Percentiles rank a stretch among this genome's conserved stretches.
phyloP scores from a whole-genome alignment of 1,140 invertebrate species.

The Megalopta genalis region DNA sequence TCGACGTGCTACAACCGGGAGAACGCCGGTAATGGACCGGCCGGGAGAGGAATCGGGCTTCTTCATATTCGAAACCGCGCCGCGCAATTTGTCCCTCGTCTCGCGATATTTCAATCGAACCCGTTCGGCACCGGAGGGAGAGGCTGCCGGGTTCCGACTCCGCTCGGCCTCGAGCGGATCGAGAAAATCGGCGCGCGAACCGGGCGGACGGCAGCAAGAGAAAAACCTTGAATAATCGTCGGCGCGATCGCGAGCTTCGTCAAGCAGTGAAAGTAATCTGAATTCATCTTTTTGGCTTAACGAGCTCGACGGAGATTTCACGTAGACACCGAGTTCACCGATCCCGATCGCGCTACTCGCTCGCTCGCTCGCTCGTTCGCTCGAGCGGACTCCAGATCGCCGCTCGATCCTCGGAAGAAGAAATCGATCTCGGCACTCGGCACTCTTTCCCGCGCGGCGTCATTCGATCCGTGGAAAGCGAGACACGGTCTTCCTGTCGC shows the following conservation, averaged over 20 bases:
- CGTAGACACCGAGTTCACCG: slow-evolving; percentile 2
- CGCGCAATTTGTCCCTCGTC: slow-evolving; percentile 20
- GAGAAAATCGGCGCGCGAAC: not conserved
- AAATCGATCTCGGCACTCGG: slow-evolving; percentile 32
- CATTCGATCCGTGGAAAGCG: slow-evolving; percentile 40
- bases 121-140: not conserved
- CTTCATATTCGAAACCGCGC: slow-evolving; percentile 37
- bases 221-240: slow-evolving; percentile 5
- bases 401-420: slow-evolving; percentile 36
- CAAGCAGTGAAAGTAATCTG: slow-evolving; percentile 58
- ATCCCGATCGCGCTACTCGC: not conserved
- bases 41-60: slow-evolving; percentile 8
- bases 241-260: not conserved
- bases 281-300: slow-evolving; percentile 38
- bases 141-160: not conserved
- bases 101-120: slow-evolving; percentile 24
- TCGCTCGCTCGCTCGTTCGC: no score
- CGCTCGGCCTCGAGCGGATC: not conserved
- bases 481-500: not conserved
- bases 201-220: not conserved
- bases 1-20: slow-evolving; percentile 42
- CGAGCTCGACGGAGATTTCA: not conserved
- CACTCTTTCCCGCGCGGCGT: slow-evolving; percentile 24
- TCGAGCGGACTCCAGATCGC: slow-evolving; percentile 4
- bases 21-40: slow-evolving; percentile 38